phyloP scores from a whole-genome alignment of 2,113 vertebrate species.

The Ramphastos sulfuratus region DNA sequence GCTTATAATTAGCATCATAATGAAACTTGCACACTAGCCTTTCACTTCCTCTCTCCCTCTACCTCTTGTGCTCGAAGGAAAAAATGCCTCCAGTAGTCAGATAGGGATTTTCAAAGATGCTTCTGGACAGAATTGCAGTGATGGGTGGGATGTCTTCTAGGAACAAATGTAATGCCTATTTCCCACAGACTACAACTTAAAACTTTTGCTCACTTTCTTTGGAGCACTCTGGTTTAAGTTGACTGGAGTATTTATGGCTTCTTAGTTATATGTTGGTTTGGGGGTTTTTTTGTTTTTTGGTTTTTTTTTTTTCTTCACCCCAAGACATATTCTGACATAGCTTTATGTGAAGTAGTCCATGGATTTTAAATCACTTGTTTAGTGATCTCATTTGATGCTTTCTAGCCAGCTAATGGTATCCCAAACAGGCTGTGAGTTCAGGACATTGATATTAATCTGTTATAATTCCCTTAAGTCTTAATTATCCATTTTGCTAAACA shows the following conservation, averaged over 20 bases:
- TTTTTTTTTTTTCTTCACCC: accelerated
- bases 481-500: neutral
- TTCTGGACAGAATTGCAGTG: neutral
- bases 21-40: neutral
- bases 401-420: neutral
- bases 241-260: neutral
- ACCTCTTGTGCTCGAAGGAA: neutral
- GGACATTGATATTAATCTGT: neutral
- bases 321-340: neutral
- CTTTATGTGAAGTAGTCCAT: neutral
- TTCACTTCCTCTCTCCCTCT: neutral
- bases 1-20: neutral
- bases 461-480: neutral
- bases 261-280: neutral
- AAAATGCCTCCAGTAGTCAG: neutral
- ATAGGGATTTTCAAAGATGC: neutral
- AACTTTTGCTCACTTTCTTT: neutral
- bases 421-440: neutral
- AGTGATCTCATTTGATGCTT: neutral
- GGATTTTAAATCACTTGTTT: neutral
- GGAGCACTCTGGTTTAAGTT: neutral
- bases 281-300: too few species aligned
- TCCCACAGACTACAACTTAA: neutral
- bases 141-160: neutral
- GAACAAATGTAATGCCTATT: neutral